phyloP scores from a whole-genome alignment of 2,797 vertebrate species.

The Parauchenoglanis ngamensis region DNA sequence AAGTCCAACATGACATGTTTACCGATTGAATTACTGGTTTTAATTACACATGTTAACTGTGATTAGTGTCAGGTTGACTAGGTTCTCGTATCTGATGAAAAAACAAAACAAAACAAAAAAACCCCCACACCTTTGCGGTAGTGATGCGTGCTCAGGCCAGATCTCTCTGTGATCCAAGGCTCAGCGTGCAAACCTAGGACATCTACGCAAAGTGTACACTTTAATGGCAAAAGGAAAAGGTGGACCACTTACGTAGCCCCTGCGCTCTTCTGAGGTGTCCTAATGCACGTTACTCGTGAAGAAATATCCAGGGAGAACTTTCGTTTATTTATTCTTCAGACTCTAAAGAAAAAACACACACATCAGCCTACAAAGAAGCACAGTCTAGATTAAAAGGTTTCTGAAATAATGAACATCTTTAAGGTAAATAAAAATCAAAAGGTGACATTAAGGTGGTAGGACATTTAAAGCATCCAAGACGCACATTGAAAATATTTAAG shows the following conservation, averaged over 20 bases:
- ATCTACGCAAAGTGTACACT: neutral
- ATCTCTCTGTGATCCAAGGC: neutral
- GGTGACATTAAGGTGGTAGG: neutral
- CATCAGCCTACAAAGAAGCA: too few species aligned
- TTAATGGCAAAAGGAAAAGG: neutral
- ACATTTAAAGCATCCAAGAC: neutral
- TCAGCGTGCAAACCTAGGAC: neutral
- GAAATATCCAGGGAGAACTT: constrained; percentile 46
- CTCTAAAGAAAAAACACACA: constrained; percentile 47
- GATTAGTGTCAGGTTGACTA: neutral
- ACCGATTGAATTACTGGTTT: neutral
- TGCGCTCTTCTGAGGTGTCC: constrained; percentile 57
- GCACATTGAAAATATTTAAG: too few species aligned
- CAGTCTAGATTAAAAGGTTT: neutral
- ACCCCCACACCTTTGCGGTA: neutral
- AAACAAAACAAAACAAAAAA: neutral
- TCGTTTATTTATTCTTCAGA: constrained; percentile 53
- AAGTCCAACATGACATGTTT: neutral
- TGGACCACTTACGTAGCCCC: constrained; percentile 56
- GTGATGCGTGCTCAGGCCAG: neutral
- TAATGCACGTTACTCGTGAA: constrained; percentile 44
- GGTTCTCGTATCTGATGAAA: neutral
- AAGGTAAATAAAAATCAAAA: neutral
- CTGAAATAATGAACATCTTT: neutral
- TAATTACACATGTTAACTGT: neutral